A percentile compares a stretch with the other conserved stretches of the same genome.
Conservation (phyloP, 2,888 invertebrate species). For the Syrista parreyssii region DNA sequence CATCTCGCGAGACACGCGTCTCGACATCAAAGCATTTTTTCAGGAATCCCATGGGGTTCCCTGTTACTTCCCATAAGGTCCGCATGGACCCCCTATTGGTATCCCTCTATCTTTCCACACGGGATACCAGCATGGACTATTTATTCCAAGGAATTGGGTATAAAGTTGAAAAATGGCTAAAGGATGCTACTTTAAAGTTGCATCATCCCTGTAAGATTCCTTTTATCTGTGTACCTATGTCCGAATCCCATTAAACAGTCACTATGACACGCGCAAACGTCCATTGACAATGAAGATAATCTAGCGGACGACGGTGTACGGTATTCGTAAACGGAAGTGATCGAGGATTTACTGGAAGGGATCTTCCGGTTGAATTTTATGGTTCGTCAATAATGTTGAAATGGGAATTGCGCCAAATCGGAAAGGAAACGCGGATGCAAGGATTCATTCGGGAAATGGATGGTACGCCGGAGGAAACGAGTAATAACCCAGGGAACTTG, state of each 20-base stretch:
- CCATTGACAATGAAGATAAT: too few species aligned
- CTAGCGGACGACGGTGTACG: too few species aligned
- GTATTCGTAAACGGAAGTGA: constrained; percentile 51
- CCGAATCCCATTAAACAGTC: too few species aligned
- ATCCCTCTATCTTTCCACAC: too few species aligned
- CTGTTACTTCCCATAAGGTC: neutral
- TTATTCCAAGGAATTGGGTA: too few species aligned
- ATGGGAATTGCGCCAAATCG: constrained; percentile 18
- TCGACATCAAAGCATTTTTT: constrained; percentile 21
- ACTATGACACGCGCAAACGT: constrained; percentile 2
- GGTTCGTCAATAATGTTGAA: constrained; percentile 57
- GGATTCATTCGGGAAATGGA: neutral
- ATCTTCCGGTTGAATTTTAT: constrained; percentile 56
- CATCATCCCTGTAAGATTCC: too few species aligned
- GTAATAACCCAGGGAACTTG: too few species aligned
- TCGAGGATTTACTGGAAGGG: constrained; percentile 50
- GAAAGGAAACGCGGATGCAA: neutral
- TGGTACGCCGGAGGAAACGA: too few species aligned
- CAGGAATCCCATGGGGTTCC: neutral
- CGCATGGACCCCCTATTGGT: neutral
- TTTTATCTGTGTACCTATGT: too few species aligned
- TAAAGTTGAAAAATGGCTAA: too few species aligned
- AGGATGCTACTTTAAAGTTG: too few species aligned
- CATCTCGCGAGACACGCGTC: constrained; percentile 33
- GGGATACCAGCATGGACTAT: too few species aligned